phyloP scores from a whole-genome alignment of 2,113 vertebrate genomes.

The Todiramphus chloris region DNA sequence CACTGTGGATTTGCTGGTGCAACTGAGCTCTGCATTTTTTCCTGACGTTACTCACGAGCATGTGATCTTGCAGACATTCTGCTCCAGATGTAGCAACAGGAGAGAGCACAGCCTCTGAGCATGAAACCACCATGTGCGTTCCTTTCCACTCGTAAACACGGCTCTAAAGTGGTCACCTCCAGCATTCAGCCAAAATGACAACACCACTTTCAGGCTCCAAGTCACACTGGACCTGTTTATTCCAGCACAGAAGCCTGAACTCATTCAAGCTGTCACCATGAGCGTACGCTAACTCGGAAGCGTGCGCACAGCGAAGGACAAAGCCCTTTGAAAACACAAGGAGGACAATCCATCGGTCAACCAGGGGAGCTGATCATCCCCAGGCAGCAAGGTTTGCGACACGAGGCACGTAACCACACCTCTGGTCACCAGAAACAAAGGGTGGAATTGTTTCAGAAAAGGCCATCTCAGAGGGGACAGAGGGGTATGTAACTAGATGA shows the following conservation, averaged over 20 bases:
- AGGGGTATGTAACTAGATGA: neutral
- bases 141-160: neutral
- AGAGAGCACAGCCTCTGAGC: neutral
- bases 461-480: neutral
- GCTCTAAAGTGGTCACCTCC: constrained; percentile 8
- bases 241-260: constrained; percentile 27
- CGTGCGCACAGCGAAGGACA: neutral
- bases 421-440: neutral
- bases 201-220: neutral
- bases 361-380: neutral
- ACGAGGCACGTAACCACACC: rapidly evolving
- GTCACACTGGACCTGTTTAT: constrained; percentile 1
- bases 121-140: neutral
- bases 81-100: constrained; percentile 54
- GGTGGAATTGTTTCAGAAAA: neutral
- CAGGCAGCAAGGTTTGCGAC: neutral
- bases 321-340: neutral
- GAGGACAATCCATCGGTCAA: neutral
- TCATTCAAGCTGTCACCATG: neutral
- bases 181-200: constrained; percentile 14
- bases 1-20: neutral
- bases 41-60: constrained; percentile 29
- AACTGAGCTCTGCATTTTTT: constrained; percentile 53
- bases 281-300: rapidly evolving
- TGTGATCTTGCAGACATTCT: constrained; percentile 53